These are phyloP conservation scores for Caenorhabditis tropicalis DNA, from an alignment of 1,140 invertebrate species.

Conservation along the genomic window DNA sequence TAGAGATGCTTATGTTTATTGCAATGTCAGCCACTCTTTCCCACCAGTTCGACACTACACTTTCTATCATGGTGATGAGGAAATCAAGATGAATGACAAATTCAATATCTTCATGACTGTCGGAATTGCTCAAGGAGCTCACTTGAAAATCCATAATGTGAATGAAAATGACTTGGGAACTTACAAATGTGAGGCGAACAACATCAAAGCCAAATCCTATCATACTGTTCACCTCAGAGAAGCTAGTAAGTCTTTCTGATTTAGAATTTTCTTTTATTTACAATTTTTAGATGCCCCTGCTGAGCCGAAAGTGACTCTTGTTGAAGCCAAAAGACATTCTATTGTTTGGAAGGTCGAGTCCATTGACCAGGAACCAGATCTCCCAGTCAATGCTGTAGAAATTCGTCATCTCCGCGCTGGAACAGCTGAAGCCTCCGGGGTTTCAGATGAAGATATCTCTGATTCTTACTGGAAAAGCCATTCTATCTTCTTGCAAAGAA, in stretches of 20 bases:
- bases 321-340: conserved; percentile 39
- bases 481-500: conserved; percentile 22
- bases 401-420: conserved; percentile 54
- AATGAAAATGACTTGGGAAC: conserved; percentile 49
- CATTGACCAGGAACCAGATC: conserved; percentile 49
- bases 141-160: conserved; percentile 53
- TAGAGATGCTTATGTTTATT: conserved; percentile 46
- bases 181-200: conserved; percentile 59
- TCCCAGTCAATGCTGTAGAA: conserved; percentile 47
- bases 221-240: conserved; percentile 53
- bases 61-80: conserved; percentile 51
- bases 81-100: conserved; percentile 47
- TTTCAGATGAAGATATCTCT: conserved; percentile 38
- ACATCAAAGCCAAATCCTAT: conserved; percentile 54
- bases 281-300: conserved; percentile 51
- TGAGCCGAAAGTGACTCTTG: conserved; percentile 50
- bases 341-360: conserved; percentile 54
- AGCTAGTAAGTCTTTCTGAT: conserved; percentile 48
- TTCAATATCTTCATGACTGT: conserved; percentile 46
- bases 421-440: neutral
- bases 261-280: neutral
- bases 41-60: conserved; percentile 56
- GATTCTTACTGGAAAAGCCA: conserved; percentile 47
- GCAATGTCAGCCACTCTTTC: conserved; percentile 56
- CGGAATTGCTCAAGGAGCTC: conserved; percentile 38